Evolutionary conservation across 1,140 invertebrate species (phyloP).

Genomic region (Cydia amplana): DNA sequence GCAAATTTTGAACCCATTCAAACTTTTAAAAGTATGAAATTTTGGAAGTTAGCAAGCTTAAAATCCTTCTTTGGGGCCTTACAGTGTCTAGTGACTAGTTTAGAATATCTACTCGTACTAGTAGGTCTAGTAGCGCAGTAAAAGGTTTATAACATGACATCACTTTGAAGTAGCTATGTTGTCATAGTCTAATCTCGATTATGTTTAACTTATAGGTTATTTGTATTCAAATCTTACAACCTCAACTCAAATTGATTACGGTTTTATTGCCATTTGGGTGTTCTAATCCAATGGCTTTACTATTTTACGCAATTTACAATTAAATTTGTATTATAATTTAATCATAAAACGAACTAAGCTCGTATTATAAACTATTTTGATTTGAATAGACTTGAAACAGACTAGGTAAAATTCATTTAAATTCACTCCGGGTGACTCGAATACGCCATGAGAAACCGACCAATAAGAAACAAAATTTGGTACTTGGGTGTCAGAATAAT

Average conservation of each 20-base stretch:
- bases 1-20: too few species aligned
- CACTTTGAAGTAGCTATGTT: not conserved
- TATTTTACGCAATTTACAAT: slow-evolving; percentile 21
- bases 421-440: slow-evolving; percentile 48
- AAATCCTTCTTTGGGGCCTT: too few species aligned
- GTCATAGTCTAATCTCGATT: slow-evolving; percentile 10
- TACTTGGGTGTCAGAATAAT: slow-evolving; percentile 48
- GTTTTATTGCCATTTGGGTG: slow-evolving; percentile 19
- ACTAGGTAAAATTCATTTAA: slow-evolving; percentile 51
- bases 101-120: too few species aligned
- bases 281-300: slow-evolving; percentile 17
- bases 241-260: slow-evolving; percentile 25
- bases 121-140: too few species aligned
- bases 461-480: slow-evolving; percentile 59
- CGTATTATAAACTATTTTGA: slow-evolving; percentile 41
- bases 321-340: slow-evolving; percentile 39
- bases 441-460: slow-evolving; percentile 29
- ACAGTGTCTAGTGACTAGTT: too few species aligned
- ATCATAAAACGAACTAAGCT: slow-evolving; percentile 45
- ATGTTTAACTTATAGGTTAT: slow-evolving; percentile 23
- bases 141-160: too few species aligned
- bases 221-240: slow-evolving; percentile 19
- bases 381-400: slow-evolving; percentile 41
- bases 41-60: too few species aligned
- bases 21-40: too few species aligned